Conservation (phyloP, 2,797 vertebrate species). For the Pantherophis vulpinus region DNA sequence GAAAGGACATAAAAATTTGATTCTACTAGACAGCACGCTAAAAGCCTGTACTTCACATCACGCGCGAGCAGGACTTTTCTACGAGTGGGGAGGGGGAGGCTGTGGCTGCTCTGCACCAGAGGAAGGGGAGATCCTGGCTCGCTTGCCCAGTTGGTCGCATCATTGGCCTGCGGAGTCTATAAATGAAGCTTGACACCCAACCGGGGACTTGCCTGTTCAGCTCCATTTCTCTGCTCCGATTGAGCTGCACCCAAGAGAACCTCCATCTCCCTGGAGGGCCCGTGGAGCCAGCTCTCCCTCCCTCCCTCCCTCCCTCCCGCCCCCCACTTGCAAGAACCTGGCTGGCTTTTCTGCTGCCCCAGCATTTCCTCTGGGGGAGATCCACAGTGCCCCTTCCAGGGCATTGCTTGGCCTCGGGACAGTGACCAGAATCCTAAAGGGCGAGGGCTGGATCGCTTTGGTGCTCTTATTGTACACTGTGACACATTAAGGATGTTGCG, state of each 20-base stretch:
- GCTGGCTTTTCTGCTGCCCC: neutral
- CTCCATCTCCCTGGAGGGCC: neutral
- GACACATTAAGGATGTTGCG: neutral
- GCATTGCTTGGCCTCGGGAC: neutral
- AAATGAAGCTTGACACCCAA: neutral
- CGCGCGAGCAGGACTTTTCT: neutral
- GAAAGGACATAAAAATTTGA: constrained; percentile 49
- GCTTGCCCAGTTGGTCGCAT: neutral
- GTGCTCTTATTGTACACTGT: neutral
- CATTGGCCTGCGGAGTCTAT: neutral
- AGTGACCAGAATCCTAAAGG: neutral
- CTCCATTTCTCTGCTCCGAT: neutral
- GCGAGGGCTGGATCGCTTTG: neutral
- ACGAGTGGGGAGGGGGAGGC: neutral
- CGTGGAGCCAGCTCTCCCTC: neutral
- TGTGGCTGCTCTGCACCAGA: neutral
- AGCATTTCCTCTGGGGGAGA: neutral
- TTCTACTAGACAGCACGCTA: constrained; percentile 31
- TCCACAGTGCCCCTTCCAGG: neutral
- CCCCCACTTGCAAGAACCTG: neutral
- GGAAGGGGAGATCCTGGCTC: neutral
- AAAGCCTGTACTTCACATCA: constrained; percentile 41
- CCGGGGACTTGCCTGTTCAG: neutral
- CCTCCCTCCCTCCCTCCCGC: too few species aligned
- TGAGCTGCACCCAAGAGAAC: neutral